phyloP scores from a whole-genome alignment of 2,888 invertebrate species.

The Trichacis sp. region DNA sequence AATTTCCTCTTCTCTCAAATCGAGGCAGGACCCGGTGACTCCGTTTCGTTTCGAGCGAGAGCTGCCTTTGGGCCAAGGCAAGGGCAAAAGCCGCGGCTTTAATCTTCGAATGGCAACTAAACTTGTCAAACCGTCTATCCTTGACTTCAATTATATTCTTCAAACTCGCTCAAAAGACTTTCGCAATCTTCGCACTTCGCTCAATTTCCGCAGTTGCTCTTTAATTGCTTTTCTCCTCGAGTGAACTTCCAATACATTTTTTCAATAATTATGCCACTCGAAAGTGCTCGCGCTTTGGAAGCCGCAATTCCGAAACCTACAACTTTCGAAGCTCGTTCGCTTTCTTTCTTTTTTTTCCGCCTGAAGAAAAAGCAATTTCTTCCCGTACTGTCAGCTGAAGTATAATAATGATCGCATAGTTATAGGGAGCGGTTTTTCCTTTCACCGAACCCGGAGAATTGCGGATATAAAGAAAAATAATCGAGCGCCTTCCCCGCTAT shows the following conservation, averaged over 20 bases:
- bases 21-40: constrained; percentile 11
- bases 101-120: constrained; percentile 21
- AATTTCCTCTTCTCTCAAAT: constrained; percentile 22
- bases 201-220: constrained; percentile 2
- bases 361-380: neutral
- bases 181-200: neutral
- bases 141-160: constrained; percentile 18
- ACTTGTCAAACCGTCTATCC: constrained; percentile 24
- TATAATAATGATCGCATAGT: constrained; percentile 4
- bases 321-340: neutral
- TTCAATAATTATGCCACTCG: neutral
- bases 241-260: neutral
- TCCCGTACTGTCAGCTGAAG: neutral
- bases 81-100: constrained; percentile 13
- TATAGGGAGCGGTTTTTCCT: neutral
- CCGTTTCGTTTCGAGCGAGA: constrained; percentile 17
- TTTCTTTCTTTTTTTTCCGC: neutral
- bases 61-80: constrained; percentile 10
- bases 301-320: neutral
- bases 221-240: constrained; percentile 5
- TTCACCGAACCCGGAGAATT: constrained; percentile 6
- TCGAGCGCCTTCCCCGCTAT: constrained; percentile 10
- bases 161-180: constrained; percentile 6
- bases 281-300: neutral
- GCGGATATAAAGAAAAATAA: constrained; percentile 20